phyloP scores from a whole-genome alignment of 2,888 invertebrate genomes.

The Tenthredo livida region DNA sequence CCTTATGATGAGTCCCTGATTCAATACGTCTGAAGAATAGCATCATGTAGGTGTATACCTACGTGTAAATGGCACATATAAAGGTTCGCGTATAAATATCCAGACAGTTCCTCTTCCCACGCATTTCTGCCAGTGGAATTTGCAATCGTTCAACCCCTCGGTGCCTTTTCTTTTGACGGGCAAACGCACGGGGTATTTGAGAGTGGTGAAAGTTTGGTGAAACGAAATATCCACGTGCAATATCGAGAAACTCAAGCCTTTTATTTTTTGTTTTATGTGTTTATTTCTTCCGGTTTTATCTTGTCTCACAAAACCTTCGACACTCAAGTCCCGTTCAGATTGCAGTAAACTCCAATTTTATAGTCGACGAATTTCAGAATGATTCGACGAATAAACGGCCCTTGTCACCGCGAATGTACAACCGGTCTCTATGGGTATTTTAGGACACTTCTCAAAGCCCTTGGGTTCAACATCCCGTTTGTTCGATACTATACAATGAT shows the following conservation, averaged over 20 bases:
- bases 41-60: neutral
- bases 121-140: conserved; percentile 16
- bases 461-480: neutral
- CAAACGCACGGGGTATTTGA: neutral
- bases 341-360: conserved; percentile 34
- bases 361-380: neutral
- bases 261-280: neutral
- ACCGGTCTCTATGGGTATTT: neutral
- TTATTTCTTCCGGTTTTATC: neutral
- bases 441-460: neutral
- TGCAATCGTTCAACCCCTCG: conserved; percentile 19
- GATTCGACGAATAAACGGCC: neutral
- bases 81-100: neutral
- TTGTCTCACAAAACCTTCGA: conserved; percentile 18
- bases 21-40: neutral
- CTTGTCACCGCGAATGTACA: neutral
- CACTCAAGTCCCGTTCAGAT: conserved; percentile 8
- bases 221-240: conserved; percentile 41
- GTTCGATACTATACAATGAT: conserved; percentile 6
- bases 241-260: neutral
- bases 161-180: conserved; percentile 33
- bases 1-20: neutral
- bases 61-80: neutral
- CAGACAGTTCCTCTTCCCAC: neutral
- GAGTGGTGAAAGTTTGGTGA: conserved; percentile 14